A percentile compares a stretch with the other conserved stretches of the same genome.
Evolutionary conservation across 2,113 vertebrate species (phyloP).

Genomic region (Patagioenas fasciata): DNA sequence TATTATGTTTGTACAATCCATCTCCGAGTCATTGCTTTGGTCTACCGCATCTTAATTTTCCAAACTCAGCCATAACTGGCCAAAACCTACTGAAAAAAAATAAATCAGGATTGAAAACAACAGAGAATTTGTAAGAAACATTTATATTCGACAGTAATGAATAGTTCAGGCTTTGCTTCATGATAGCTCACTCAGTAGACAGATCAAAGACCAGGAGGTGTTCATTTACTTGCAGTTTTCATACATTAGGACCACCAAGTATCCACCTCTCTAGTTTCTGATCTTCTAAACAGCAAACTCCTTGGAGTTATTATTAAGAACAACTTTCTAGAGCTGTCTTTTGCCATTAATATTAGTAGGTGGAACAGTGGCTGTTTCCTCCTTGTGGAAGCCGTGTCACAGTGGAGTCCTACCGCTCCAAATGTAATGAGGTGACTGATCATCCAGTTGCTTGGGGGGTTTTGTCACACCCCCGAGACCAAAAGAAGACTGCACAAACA

Average conservation of each 20-base stretch:
- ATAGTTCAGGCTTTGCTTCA: background rate
- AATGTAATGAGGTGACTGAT: background rate
- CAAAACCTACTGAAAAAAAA: background rate
- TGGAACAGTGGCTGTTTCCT: background rate
- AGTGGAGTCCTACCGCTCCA: background rate
- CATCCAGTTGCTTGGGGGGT: fast-evolving
- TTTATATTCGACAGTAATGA: background rate
- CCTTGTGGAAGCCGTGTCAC: background rate
- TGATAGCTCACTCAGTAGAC: background rate
- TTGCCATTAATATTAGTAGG: background rate
- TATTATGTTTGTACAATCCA: background rate
- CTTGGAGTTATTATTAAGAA: background rate
- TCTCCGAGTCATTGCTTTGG: background rate
- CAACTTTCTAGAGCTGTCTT: background rate
- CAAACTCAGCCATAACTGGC: background rate
- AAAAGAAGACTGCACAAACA: background rate
- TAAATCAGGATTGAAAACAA: background rate
- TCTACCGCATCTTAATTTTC: background rate
- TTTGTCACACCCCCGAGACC: background rate
- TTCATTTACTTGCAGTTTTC: background rate
- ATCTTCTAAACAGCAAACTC: background rate
- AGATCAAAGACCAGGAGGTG: background rate
- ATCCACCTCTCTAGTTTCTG: background rate
- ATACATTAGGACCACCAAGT: background rate
- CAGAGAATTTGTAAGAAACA: background rate